These are phyloP conservation scores for Neofelis nebulosa DNA, from an alignment of 2,113 vertebrate species.

Conservation along the genomic window DNA sequence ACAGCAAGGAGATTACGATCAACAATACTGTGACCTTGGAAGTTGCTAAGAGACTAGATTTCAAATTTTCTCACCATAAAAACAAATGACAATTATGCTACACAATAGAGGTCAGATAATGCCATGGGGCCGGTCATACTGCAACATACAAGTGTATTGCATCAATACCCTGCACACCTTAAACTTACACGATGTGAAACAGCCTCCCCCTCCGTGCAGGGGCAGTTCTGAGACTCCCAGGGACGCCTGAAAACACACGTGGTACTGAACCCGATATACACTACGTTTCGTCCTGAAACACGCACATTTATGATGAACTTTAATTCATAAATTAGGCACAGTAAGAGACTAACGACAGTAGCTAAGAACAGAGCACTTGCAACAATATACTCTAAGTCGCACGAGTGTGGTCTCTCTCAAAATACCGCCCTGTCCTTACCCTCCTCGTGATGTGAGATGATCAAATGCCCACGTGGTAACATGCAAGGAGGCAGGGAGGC, in stretches of 20 bases:
- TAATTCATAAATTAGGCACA: too few relatives aligned
- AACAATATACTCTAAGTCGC: not conserved
- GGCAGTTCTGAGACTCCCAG: not conserved
- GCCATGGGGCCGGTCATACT: rapidly evolving
- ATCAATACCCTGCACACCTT: rapidly evolving
- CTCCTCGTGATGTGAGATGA: not conserved
- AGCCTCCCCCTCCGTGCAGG: not conserved
- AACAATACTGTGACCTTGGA: rapidly evolving
- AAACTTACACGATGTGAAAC: too few relatives aligned
- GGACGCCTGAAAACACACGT: not conserved
- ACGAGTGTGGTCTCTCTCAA: not conserved
- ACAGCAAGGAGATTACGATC: not conserved
- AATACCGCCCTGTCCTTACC: rapidly evolving
- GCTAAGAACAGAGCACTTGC: rapidly evolving
- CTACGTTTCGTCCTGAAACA: not conserved
- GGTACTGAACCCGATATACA: not conserved
- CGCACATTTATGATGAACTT: not conserved
- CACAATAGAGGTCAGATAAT: rapidly evolving
- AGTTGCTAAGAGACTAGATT: not conserved
- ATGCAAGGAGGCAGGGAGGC: too few relatives aligned
- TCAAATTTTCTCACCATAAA: not conserved
- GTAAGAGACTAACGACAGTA: not conserved
- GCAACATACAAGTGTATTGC: rapidly evolving
- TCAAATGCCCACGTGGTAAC: not conserved
- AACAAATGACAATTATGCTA: not conserved